A percentile compares a stretch with the other conserved stretches of the same genome.
Conservation (phyloP, 2,797 vertebrate species). For the Tapera naevia region DNA sequence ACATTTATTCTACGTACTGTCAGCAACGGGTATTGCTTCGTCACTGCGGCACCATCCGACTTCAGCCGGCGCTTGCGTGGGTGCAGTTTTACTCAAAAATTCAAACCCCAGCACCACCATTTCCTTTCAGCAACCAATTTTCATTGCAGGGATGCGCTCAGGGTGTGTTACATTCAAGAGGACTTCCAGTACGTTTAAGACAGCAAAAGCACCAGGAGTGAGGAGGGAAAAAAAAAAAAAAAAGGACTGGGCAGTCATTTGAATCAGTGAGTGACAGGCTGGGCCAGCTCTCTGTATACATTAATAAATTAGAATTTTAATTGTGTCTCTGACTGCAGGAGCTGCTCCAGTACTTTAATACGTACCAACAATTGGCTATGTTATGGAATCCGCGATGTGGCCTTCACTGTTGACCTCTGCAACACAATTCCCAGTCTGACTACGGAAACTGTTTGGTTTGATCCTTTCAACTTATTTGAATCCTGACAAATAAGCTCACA, state of each 20-base stretch:
- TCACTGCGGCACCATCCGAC: not conserved
- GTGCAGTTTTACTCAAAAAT: constrained; percentile 28
- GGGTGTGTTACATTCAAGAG: constrained; percentile 66
- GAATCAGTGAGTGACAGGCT: constrained; percentile 94
- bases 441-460: constrained; percentile 91
- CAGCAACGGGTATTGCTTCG: not conserved
- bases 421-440: constrained; percentile 90
- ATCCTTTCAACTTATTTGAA: constrained; percentile 96
- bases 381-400: constrained; percentile 85
- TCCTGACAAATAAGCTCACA: constrained; percentile 96
- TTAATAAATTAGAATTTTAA: constrained; percentile 99
- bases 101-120: not conserved
- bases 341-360: constrained; percentile 87
- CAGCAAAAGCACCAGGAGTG: constrained; percentile 70
- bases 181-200: constrained; percentile 61
- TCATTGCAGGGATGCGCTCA: constrained; percentile 49
- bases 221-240: constrained; percentile 31
- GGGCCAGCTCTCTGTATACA: constrained; percentile 94
- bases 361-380: constrained; percentile 91
- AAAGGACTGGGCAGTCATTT: constrained; percentile 87
- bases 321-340: constrained; percentile 92
- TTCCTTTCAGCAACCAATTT: constrained; percentile 46
- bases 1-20: not conserved
- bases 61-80: not conserved
- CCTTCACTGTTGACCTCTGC: constrained; percentile 89